These are phyloP conservation scores for Nothoprocta pentlandii DNA, from an alignment of 2,113 vertebrate species.

Conservation along the genomic window DNA sequence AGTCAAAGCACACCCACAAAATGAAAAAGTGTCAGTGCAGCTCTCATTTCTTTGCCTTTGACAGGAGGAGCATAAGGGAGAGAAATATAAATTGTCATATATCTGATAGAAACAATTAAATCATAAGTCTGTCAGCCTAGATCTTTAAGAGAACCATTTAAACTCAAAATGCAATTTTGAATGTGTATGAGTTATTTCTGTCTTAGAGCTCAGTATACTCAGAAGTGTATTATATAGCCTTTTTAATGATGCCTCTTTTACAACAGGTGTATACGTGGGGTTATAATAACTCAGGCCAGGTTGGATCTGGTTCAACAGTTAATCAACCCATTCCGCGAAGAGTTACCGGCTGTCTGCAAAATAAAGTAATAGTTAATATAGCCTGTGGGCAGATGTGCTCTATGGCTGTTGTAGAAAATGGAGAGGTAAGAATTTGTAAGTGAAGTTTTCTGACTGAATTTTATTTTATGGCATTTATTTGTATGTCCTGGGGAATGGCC, in stretches of 20 bases:
- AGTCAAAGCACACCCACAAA: not conserved
- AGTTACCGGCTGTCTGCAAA: slow-evolving; percentile 95
- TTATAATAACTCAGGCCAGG: slow-evolving; percentile 98
- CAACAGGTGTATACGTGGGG: slow-evolving; percentile 95
- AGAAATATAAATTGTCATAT: not conserved
- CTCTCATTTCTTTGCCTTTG: not conserved
- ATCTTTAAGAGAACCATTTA: not conserved
- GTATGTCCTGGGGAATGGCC: not conserved
- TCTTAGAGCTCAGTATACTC: not conserved
- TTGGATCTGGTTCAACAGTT: slow-evolving; percentile 96
- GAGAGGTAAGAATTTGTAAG: slow-evolving; percentile 84
- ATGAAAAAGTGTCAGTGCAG: not conserved
- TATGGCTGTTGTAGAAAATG: slow-evolving; percentile 94
- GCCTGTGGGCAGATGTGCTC: slow-evolving; percentile 98
- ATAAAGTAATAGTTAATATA: slow-evolving; percentile 91
- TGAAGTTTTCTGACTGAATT: not conserved
- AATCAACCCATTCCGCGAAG: slow-evolving; percentile 95
- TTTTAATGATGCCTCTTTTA: slow-evolving; percentile 5
- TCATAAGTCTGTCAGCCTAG: not conserved
- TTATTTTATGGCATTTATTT: not conserved
- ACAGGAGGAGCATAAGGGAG: not conserved
- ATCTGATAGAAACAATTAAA: not conserved
- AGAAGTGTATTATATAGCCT: not conserved
- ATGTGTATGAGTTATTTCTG: not conserved
- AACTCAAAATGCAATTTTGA: not conserved